A percentile compares a stretch with the other conserved stretches of the same genome.
phyloP scores from a whole-genome alignment of 2,113 vertebrate genomes.

The Anguilla rostrata region DNA sequence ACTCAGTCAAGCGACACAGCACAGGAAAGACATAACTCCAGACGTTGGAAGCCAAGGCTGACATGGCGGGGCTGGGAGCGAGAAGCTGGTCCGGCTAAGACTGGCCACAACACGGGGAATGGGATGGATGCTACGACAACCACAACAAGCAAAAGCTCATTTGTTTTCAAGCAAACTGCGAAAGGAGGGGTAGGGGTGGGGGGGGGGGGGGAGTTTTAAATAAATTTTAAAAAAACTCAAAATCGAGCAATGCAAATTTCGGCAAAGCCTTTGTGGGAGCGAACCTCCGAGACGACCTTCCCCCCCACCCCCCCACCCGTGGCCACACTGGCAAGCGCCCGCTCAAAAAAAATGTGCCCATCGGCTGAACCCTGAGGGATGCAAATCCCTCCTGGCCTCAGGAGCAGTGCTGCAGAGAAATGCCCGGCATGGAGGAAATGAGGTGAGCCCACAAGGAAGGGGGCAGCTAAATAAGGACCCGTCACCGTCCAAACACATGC shows the following conservation, averaged over 20 bases:
- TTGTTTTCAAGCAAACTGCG: neutral
- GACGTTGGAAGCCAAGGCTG: constrained; percentile 39
- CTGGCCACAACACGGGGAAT: neutral
- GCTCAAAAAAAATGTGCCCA: neutral
- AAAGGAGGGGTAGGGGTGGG: neutral
- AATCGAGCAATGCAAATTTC: constrained; percentile 21
- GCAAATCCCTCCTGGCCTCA: neutral
- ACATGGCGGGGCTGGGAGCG: constrained; percentile 30
- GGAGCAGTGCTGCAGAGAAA: neutral
- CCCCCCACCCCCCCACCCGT: neutral
- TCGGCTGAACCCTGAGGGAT: neutral
- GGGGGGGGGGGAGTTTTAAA: too few species aligned
- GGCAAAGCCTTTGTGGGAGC: neutral
- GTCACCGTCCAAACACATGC: neutral
- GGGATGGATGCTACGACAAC: neutral
- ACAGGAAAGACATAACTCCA: constrained; percentile 40
- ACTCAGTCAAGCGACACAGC: constrained; percentile 32
- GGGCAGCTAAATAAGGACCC: neutral
- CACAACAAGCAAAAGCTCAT: neutral
- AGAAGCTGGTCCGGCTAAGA: neutral
- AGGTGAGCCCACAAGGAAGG: neutral
- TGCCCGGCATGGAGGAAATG: neutral
- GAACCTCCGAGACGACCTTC: neutral
- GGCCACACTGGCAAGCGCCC: neutral
- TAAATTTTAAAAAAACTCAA: neutral